phyloP scores from a whole-genome alignment of 2,797 vertebrate species.

The Micromesistius poutassou region DNA sequence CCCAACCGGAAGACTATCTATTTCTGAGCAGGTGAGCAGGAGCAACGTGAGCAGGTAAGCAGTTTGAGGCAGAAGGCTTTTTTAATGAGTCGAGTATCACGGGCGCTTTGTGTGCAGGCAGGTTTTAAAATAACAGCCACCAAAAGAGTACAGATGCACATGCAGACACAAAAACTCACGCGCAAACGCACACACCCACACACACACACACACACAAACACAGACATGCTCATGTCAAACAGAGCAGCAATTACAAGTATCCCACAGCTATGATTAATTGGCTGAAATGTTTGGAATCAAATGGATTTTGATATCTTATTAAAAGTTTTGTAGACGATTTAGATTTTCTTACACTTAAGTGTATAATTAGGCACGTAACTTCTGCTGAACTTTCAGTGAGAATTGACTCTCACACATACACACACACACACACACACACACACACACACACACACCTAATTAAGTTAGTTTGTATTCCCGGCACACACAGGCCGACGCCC shows the following conservation, averaged over 20 bases:
- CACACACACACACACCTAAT: not conserved
- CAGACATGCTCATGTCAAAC: slow-evolving; percentile 24
- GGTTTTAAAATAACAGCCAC: slow-evolving; percentile 15
- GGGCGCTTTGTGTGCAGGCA: not conserved
- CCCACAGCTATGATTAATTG: too few relatives aligned
- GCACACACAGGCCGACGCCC: not conserved
- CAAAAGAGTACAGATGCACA: not conserved
- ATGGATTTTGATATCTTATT: too few relatives aligned
- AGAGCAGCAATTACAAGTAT: slow-evolving; percentile 10
- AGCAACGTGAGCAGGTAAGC: slow-evolving; percentile 40
- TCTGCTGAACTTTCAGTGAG: not conserved
- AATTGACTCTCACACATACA: slow-evolving; percentile 8
- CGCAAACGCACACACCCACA: slow-evolving; percentile 15
- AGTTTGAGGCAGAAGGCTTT: slow-evolving; percentile 30
- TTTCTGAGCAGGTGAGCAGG: slow-evolving; percentile 24
- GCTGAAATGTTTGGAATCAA: too few relatives aligned
- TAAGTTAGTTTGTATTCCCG: not conserved
- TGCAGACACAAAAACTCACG: not conserved
- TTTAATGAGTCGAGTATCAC: not conserved
- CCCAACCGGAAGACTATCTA: slow-evolving; percentile 30
- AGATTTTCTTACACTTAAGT: too few relatives aligned
- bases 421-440: slow-evolving; percentile 21
- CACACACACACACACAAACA: slow-evolving; percentile 18
- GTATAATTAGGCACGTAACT: too few relatives aligned
- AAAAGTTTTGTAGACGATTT: too few relatives aligned